Percentiles rank a stretch among this genome's conserved stretches.
phyloP scores from a whole-genome alignment of 2,888 invertebrate genomes.

The Cosmia pyralina region DNA sequence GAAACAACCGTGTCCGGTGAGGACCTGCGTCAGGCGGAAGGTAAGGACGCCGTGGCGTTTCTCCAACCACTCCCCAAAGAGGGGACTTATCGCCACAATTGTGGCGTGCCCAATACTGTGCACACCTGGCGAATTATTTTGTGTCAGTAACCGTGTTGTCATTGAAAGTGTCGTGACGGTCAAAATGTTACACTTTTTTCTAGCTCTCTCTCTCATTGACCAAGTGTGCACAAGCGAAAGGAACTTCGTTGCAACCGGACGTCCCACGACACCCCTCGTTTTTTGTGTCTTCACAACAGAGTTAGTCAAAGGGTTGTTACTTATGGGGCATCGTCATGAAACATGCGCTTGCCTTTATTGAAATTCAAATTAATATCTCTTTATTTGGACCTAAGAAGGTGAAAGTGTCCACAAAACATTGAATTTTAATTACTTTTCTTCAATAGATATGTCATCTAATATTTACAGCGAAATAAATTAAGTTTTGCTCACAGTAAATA shows the following conservation, averaged over 20 bases:
- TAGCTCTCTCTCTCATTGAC: not conserved
- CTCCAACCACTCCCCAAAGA: too few species aligned
- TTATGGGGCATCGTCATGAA: not conserved
- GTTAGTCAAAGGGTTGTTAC: not conserved
- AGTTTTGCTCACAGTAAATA: not conserved
- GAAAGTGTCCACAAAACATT: not conserved
- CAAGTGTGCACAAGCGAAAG: not conserved
- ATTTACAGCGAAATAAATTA: not conserved
- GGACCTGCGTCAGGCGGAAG: too few species aligned
- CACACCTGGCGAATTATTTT: not conserved
- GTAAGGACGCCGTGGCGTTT: too few species aligned
- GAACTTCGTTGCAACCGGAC: not conserved
- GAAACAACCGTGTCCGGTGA: too few species aligned
- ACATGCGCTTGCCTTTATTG: not conserved
- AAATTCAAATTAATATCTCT: not conserved
- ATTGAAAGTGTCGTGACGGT: not conserved
- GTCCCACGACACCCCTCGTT: not conserved
- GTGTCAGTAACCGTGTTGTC: too few species aligned
- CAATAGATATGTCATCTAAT: not conserved
- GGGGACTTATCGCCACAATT: too few species aligned
- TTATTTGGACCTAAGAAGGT: not conserved
- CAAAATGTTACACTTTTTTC: too few species aligned
- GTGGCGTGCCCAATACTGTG: too few species aligned
- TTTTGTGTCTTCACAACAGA: not conserved
- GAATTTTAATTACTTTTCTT: not conserved